Percentiles rank a stretch among this genome's conserved stretches.
These are phyloP conservation scores for Palythoa grandis DNA, from an alignment of 92 coral and sea anemone genomes.

Conservation along the genomic window DNA sequence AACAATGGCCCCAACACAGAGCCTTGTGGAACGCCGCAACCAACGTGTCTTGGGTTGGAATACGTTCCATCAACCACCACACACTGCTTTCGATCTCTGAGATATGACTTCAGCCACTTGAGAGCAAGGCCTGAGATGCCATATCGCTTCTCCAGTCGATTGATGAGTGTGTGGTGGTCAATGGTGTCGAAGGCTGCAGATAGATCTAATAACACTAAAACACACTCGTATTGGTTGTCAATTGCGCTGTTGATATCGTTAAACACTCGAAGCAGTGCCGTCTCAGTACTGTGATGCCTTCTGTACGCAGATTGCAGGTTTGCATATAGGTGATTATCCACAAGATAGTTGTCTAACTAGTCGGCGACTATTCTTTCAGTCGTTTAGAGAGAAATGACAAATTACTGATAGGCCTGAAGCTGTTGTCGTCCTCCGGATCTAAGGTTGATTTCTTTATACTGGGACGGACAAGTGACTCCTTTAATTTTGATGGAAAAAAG, in stretches of 20 bases:
- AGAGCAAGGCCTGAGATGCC: not conserved
- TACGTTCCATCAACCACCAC: not conserved
- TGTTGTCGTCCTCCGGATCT: conserved; percentile 23
- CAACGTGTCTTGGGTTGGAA: conserved; percentile 17
- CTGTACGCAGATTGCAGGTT: not conserved
- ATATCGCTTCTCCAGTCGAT: not conserved
- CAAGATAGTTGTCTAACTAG: not conserved
- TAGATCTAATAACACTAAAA: conserved; percentile 19
- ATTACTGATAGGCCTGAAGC: conserved; percentile 35
- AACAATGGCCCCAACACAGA: no score
- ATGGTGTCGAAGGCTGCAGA: conserved; percentile 29
- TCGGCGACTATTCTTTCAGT: not conserved
- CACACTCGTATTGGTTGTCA: conserved; percentile 32
- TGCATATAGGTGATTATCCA: conserved; percentile 17
- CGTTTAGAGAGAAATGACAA: conserved; percentile 40
- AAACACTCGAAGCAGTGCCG: conserved; percentile 24
- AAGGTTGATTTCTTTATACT: conserved; percentile 33
- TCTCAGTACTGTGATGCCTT: not conserved
- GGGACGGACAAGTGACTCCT: conserved; percentile 24
- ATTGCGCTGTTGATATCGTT: conserved; percentile 25
- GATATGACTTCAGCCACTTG: not conserved
- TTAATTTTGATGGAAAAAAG: conserved; percentile 30
- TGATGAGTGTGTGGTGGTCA: conserved; percentile 7
- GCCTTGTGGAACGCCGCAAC: not conserved
- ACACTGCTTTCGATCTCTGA: not conserved